phyloP scores from a whole-genome alignment of 2,113 vertebrate genomes.

The Pseudopipra pipra region DNA sequence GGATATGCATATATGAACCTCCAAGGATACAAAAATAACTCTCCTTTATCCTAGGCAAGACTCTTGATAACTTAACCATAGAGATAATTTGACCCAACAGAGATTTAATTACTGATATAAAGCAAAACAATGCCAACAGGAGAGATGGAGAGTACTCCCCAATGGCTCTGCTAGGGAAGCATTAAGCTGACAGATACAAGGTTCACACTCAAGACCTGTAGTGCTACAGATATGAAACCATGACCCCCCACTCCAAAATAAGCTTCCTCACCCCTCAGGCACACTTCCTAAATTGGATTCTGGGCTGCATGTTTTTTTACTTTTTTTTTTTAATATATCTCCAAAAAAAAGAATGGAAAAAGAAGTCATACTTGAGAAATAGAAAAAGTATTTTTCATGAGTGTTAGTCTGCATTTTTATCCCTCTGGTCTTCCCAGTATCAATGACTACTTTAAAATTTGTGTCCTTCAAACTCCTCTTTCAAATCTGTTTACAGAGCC shows the following conservation, averaged over 20 bases:
- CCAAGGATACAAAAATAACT: not conserved
- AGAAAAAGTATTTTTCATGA: not conserved
- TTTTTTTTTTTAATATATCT: not conserved
- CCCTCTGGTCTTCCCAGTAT: not conserved
- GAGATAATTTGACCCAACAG: constrained; percentile 26
- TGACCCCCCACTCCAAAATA: not conserved
- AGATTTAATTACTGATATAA: constrained; percentile 51
- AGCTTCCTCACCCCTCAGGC: not conserved
- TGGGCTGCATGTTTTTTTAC: not conserved
- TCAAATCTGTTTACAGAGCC: not conserved
- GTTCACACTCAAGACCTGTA: not conserved
- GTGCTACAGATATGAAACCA: not conserved
- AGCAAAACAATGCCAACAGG: constrained; percentile 20
- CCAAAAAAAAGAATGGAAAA: not conserved
- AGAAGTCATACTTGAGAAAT: not conserved
- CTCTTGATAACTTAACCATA: not conserved
- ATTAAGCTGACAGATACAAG: not conserved
- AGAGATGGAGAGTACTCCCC: not conserved
- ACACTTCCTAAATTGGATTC: not conserved
- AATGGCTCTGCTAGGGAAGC: not conserved
- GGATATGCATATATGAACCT: not conserved
- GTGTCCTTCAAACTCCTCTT: not conserved
- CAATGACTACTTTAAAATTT: not conserved
- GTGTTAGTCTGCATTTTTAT: not conserved
- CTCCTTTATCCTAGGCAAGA: not conserved